These are phyloP conservation scores for Peromyscus nudipes DNA, from an alignment of 2,797 vertebrate genomes.

Conservation along the genomic window DNA sequence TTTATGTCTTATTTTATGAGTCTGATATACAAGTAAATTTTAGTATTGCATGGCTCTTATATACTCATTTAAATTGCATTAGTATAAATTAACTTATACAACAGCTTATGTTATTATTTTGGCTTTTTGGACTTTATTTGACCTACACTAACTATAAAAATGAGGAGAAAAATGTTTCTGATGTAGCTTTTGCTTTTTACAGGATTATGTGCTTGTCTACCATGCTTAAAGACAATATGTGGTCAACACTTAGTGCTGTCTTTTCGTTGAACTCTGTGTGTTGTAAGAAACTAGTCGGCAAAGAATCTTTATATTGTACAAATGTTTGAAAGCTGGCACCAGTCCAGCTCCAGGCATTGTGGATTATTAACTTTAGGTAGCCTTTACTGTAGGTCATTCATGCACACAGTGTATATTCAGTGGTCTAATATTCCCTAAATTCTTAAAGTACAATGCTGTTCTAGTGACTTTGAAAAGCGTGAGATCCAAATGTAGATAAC, in stretches of 20 bases:
- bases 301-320: not conserved
- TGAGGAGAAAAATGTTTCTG: not conserved
- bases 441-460: not conserved
- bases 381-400: not conserved
- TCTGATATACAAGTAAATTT: not conserved
- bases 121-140: not conserved
- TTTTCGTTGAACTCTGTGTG: not conserved
- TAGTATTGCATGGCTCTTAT: not conserved
- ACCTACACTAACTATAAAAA: not conserved
- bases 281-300: not conserved
- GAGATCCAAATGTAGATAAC: not conserved
- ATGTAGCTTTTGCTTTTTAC: not conserved
- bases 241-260: not conserved
- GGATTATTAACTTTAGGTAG: not conserved
- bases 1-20: not conserved
- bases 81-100: conserved; percentile 1
- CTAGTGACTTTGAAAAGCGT: not conserved
- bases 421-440: not conserved
- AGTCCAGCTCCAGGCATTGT: not conserved
- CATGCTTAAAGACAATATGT: not conserved
- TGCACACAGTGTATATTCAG: not conserved
- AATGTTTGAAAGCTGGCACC: not conserved
- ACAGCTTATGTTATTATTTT: not conserved
- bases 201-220: not conserved
- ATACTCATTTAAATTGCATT: not conserved